phyloP scores from a whole-genome alignment of 2,113 vertebrate genomes.

The Pterocles burchelli region DNA sequence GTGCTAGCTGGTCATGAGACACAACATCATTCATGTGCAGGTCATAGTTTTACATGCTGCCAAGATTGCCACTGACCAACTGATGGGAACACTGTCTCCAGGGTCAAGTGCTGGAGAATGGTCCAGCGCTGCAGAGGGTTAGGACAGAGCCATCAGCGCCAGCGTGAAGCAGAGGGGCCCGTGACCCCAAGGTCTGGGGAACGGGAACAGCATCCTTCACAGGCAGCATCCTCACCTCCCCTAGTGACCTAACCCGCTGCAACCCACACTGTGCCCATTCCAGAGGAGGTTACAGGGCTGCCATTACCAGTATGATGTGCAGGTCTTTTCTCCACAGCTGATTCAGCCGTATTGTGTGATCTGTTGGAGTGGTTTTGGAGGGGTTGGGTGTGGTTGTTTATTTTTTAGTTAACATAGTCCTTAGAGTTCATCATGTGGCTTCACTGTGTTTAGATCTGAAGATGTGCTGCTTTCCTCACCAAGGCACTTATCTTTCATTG shows the following conservation, averaged over 20 bases:
- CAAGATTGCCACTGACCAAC: background rate
- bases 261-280: accelerated
- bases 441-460: constrained; percentile 1
- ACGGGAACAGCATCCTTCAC: background rate
- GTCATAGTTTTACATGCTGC: background rate
- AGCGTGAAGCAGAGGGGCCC: accelerated
- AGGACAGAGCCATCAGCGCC: accelerated
- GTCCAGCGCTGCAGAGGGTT: background rate
- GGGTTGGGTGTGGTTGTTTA: background rate
- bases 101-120: background rate
- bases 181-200: accelerated
- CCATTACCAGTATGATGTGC: accelerated
- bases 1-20: background rate
- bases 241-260: background rate
- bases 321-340: background rate
- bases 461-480: background rate
- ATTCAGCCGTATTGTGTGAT: background rate
- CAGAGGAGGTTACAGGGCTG: background rate
- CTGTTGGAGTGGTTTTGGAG: too few relatives aligned
- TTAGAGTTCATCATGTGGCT: background rate
- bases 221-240: background rate
- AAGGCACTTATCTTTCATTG: background rate
- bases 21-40: accelerated
- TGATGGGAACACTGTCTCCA: background rate
- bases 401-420: background rate